Conservation (phyloP, 2,797 vertebrate genomes). For the Enteromius afrohamiltoni region DNA sequence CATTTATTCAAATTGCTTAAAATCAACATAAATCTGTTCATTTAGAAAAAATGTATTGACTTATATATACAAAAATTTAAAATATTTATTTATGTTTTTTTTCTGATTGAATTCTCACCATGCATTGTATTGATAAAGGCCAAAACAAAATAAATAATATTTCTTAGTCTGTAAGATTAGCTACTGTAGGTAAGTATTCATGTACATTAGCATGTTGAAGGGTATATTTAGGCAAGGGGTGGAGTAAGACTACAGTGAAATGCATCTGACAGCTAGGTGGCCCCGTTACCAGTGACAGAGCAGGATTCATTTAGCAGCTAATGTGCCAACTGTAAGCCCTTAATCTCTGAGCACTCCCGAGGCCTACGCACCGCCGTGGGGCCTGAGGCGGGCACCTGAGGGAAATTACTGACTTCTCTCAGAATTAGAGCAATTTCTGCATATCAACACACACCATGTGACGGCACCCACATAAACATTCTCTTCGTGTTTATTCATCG, state of each 20-base stretch:
- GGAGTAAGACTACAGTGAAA: slow-evolving; percentile 23
- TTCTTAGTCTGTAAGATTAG: neutral
- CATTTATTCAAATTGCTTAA: neutral
- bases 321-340: slow-evolving; percentile 47
- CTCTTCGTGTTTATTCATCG: slow-evolving; percentile 35
- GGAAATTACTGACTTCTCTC: slow-evolving; percentile 45
- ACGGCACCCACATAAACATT: slow-evolving; percentile 32
- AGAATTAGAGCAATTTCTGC: slow-evolving; percentile 41
- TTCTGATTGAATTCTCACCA: neutral
- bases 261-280: slow-evolving; percentile 33
- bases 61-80: too few relatives aligned
- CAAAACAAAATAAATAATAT: neutral
- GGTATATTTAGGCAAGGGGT: neutral
- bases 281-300: slow-evolving; percentile 41
- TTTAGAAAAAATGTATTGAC: neutral
- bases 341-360: slow-evolving; percentile 46
- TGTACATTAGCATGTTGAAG: slow-evolving; percentile 2
- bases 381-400: slow-evolving; percentile 28
- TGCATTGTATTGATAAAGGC: neutral
- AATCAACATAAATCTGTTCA: neutral
- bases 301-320: slow-evolving; percentile 50
- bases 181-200: neutral
- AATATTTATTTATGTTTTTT: neutral
- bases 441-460: slow-evolving; percentile 20
- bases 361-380: slow-evolving; percentile 25